These are phyloP conservation scores for Yponomeuta cagnagella DNA, from an alignment of 2,888 invertebrate genomes.

Conservation along the genomic window DNA sequence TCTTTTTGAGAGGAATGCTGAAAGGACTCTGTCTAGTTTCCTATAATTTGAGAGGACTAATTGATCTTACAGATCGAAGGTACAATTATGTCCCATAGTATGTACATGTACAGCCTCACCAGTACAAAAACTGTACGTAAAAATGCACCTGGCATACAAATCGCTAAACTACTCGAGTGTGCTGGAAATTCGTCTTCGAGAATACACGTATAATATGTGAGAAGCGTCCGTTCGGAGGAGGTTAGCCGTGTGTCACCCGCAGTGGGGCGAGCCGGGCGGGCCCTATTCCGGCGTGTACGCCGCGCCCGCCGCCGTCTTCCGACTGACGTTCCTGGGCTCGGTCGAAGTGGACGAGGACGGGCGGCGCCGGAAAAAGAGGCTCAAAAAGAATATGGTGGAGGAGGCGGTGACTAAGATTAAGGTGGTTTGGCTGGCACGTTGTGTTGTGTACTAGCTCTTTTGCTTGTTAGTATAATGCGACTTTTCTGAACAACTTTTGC, in stretches of 20 bases:
- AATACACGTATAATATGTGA: constrained; percentile 29
- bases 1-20: too few relatives aligned
- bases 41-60: too few relatives aligned
- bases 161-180: too few relatives aligned
- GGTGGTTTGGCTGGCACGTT: constrained; percentile 73
- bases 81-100: too few relatives aligned
- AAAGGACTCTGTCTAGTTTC: too few relatives aligned
- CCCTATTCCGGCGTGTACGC: constrained; percentile 72
- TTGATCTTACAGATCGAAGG: too few relatives aligned
- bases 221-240: constrained; percentile 40
- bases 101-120: too few relatives aligned
- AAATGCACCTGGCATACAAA: too few relatives aligned
- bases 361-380: constrained; percentile 82
- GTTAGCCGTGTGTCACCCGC: constrained; percentile 54
- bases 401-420: constrained; percentile 91
- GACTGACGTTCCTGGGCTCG: constrained; percentile 88
- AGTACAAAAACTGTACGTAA: too few relatives aligned
- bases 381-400: constrained; percentile 92
- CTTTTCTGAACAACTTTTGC: not conserved
- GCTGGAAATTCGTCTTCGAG: too few relatives aligned
- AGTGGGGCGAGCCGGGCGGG: constrained; percentile 64
- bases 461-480: constrained; percentile 13
- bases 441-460: not conserved
- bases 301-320: constrained; percentile 84
- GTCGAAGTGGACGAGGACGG: constrained; percentile 90